A percentile compares a stretch with the other conserved stretches of the same genome.
Conservation (phyloP, 2,113 vertebrate genomes). For the Corythoichthys haematopterus region DNA sequence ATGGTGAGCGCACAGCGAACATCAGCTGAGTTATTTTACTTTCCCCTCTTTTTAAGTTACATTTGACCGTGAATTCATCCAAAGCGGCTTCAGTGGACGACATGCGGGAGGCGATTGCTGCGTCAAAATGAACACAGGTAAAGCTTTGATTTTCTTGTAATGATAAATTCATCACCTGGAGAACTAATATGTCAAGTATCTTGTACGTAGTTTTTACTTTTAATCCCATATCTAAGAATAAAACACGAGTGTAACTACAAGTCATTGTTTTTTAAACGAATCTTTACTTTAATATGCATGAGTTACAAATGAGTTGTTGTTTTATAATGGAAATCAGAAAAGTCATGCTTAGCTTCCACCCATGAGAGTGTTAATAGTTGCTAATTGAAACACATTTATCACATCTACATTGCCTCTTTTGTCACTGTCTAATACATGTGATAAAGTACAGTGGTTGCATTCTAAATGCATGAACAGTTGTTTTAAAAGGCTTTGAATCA, state of each 20-base stretch:
- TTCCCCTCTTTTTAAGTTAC: neutral
- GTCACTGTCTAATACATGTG: conserved; percentile 5
- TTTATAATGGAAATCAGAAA: neutral
- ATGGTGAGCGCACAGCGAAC: neutral
- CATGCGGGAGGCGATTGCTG: conserved; percentile 38
- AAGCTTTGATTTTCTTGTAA: neutral
- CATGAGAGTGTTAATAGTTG: neutral
- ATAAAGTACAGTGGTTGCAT: conserved; percentile 5
- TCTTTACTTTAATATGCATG: neutral
- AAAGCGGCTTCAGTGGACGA: conserved; percentile 19
- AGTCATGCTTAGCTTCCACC: neutral
- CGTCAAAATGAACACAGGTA: conserved; percentile 67
- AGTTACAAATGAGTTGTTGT: neutral
- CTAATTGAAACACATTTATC: conserved; percentile 1
- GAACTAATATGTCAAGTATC: neutral
- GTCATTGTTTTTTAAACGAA: neutral
- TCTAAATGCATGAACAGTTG: conserved; percentile 2
- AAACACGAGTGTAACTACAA: neutral
- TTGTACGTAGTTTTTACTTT: neutral
- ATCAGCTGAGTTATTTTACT: neutral
- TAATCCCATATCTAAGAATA: neutral
- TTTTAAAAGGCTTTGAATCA: conserved; percentile 55
- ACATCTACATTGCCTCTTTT: neutral
- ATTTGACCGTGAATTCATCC: neutral
- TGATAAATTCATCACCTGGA: neutral